A percentile compares a stretch with the other conserved stretches of the same genome.
Evolutionary conservation across 2,113 vertebrate species (phyloP).

Genomic region (Centropristis striata): DNA sequence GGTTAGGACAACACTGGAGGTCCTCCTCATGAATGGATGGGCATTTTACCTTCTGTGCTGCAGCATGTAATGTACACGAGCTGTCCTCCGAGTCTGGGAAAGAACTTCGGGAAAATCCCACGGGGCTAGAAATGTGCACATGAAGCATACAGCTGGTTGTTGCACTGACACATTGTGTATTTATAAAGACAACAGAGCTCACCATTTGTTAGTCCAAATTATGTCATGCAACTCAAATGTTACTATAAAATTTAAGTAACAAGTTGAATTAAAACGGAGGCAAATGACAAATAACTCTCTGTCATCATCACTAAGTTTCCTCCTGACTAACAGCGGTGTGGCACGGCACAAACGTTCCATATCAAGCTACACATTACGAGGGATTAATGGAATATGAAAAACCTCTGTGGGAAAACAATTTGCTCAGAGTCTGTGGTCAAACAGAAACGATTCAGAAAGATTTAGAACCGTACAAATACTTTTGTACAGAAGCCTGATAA

Average conservation of each 20-base stretch:
- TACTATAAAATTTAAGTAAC: neutral
- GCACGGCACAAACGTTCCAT: slow-evolving; percentile 31
- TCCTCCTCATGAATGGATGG: slow-evolving; percentile 71
- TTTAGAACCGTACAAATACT: slow-evolving; percentile 36
- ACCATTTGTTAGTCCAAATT: neutral
- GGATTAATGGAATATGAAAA: slow-evolving; percentile 53
- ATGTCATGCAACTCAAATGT: slow-evolving; percentile 10
- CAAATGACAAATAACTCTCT: slow-evolving; percentile 2
- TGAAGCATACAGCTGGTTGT: slow-evolving; percentile 39
- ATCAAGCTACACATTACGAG: slow-evolving; percentile 36
- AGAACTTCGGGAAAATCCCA: slow-evolving; percentile 72
- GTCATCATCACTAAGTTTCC: slow-evolving; percentile 23
- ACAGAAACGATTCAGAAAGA: slow-evolving; percentile 42
- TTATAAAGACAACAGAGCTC: slow-evolving; percentile 15
- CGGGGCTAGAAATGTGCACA: slow-evolving; percentile 48
- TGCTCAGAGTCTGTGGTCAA: slow-evolving; percentile 64
- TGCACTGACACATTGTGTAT: slow-evolving; percentile 37
- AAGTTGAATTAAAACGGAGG: neutral
- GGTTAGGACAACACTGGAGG: slow-evolving; percentile 78
- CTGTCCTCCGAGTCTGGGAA: slow-evolving; percentile 68
- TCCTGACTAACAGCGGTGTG: slow-evolving; percentile 30
- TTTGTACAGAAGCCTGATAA: slow-evolving; percentile 52
- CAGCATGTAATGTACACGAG: slow-evolving; percentile 26
- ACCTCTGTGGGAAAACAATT: slow-evolving; percentile 62
- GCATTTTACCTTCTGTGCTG: slow-evolving; percentile 43